Percentiles rank a stretch among this genome's conserved stretches.
These are phyloP conservation scores for Poecilus cupreus DNA, from an alignment of 2,888 invertebrate species.

Conservation along the genomic window DNA sequence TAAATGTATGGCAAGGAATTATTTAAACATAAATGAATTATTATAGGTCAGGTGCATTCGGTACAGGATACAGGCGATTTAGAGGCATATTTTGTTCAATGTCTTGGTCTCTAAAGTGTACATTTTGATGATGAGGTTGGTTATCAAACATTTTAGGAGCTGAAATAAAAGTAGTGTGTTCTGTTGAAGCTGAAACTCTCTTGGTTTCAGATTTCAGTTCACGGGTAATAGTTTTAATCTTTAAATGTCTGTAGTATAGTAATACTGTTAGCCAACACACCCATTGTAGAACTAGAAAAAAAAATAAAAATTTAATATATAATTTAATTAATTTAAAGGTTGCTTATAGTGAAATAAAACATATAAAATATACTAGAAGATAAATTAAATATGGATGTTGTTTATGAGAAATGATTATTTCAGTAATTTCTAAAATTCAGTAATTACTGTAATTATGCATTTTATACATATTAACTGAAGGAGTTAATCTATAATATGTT, in stretches of 20 bases:
- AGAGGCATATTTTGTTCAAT: neutral
- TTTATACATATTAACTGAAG: too few relatives aligned
- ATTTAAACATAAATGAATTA: neutral
- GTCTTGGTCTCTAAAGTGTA: neutral
- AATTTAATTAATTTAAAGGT: too few relatives aligned
- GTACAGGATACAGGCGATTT: slow-evolving; percentile 6
- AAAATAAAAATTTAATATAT: neutral
- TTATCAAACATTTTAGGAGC: too few relatives aligned
- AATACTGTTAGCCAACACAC: neutral
- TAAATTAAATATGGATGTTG: too few relatives aligned
- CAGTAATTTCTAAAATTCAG: too few relatives aligned
- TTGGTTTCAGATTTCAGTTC: neutral
- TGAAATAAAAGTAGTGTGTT: neutral
- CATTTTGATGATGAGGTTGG: too few relatives aligned
- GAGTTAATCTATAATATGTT: too few relatives aligned
- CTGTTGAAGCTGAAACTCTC: neutral
- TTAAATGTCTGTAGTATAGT: neutral
- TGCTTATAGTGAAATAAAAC: too few relatives aligned
- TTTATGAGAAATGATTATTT: too few relatives aligned
- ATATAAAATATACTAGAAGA: too few relatives aligned
- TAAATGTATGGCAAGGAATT: too few relatives aligned
- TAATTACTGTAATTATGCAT: too few relatives aligned
- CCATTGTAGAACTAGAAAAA: neutral
- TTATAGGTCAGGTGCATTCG: neutral
- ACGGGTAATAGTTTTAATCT: neutral